phyloP scores from a whole-genome alignment of 2,888 invertebrate genomes.

The Lomographa bimaculata region DNA sequence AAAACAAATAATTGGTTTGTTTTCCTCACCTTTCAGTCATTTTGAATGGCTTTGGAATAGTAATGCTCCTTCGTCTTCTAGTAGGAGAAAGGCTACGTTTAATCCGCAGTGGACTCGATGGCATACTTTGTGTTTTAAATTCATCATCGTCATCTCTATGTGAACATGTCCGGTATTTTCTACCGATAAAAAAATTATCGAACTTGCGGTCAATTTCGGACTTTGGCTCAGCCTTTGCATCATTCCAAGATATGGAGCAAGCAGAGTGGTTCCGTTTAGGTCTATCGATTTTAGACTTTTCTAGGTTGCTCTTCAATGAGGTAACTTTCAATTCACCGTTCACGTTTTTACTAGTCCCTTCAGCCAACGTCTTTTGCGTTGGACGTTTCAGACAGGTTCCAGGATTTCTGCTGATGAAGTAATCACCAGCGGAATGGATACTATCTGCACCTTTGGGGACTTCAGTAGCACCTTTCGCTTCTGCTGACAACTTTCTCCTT shows the following conservation, averaged over 20 bases:
- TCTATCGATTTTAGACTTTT: conserved; percentile 51
- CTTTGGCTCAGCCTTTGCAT: conserved; percentile 58
- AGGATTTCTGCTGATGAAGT: conserved; percentile 27
- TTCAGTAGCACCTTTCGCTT: conserved; percentile 33
- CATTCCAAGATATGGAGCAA: conserved; percentile 78
- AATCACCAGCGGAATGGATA: conserved; percentile 28
- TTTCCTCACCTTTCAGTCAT: conserved; percentile 90
- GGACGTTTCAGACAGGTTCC: conserved; percentile 47
- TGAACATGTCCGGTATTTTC: conserved; percentile 38
- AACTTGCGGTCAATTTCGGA: conserved; percentile 68
- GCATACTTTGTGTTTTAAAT: conserved; percentile 82
- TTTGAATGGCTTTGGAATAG: conserved; percentile 87
- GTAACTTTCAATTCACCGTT: conserved; percentile 45
- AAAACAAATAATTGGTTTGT: too few species aligned
- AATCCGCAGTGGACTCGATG: conserved; percentile 79
- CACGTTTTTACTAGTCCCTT: conserved; percentile 33
- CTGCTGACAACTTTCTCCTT: conserved; percentile 41
- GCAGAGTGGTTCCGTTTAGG: conserved; percentile 72
- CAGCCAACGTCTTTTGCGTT: conserved; percentile 36
- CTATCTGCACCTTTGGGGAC: conserved; percentile 31
- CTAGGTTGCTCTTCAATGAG: conserved; percentile 44
- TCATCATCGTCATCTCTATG: conserved; percentile 48
- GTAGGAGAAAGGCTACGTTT: conserved; percentile 55
- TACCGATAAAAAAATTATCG: conserved; percentile 62
- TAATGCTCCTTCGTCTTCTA: conserved; percentile 65